phyloP scores from a whole-genome alignment of 2,888 invertebrate species.

The Nemurella pictetii region DNA sequence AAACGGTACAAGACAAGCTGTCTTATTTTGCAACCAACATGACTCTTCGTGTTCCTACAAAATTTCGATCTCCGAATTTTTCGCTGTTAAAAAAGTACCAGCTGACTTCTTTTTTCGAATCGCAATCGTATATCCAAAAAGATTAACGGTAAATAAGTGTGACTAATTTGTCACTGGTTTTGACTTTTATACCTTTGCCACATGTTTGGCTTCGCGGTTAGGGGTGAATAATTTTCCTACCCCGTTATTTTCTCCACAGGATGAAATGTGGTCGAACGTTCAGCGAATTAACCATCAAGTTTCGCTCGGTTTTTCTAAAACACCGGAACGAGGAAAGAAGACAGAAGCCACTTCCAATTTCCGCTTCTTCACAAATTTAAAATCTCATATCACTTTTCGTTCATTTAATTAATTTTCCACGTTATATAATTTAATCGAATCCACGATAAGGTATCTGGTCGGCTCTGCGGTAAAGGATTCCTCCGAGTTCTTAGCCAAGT shows the following conservation, averaged over 20 bases:
- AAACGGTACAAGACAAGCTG: no score
- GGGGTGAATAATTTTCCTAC: not conserved
- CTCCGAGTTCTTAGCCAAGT: not conserved
- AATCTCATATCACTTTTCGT: not conserved
- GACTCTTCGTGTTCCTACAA: no score
- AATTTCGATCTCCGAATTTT: no score
- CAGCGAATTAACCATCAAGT: no score
- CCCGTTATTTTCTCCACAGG: not conserved
- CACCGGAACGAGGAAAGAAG: not conserved
- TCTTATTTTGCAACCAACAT: no score
- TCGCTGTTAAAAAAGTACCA: no score
- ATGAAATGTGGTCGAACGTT: not conserved
- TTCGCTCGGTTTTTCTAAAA: not conserved
- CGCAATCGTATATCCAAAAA: not conserved
- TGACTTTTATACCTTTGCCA: not conserved
- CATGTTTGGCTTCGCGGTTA: not conserved
- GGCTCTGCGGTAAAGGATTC: not conserved
- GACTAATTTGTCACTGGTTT: not conserved
- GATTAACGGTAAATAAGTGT: not conserved
- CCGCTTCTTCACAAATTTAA: not conserved
- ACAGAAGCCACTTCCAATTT: not conserved
- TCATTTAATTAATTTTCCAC: slow-evolving; percentile 2
- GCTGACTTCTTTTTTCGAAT: not conserved
- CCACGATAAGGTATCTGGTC: slow-evolving; percentile 1
- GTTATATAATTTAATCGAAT: not conserved